These are phyloP conservation scores for Pissodes strobi DNA, from an alignment of 1,140 invertebrate species.

Conservation along the genomic window DNA sequence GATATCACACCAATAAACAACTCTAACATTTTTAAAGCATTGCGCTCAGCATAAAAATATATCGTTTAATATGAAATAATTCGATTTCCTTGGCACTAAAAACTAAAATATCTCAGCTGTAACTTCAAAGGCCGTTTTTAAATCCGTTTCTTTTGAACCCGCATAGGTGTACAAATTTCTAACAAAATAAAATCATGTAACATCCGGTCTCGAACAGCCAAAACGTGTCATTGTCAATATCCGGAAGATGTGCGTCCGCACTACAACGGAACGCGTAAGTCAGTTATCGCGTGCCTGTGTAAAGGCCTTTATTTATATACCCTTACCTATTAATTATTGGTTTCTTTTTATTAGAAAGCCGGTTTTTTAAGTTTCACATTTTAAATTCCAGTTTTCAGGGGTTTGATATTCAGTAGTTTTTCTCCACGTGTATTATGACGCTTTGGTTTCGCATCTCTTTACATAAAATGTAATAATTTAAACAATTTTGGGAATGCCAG, in stretches of 20 bases:
- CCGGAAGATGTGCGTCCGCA: slow-evolving; percentile 7
- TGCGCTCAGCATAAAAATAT: too few species aligned
- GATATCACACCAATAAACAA: not conserved
- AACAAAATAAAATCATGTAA: slow-evolving; percentile 14
- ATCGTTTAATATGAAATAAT: too few species aligned
- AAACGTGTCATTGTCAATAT: slow-evolving; percentile 18
- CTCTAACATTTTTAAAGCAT: not conserved
- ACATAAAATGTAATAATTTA: too few species aligned
- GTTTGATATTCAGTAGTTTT: too few species aligned
- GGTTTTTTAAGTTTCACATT: too few species aligned
- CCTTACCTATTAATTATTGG: too few species aligned
- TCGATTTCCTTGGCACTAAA: slow-evolving; percentile 11
- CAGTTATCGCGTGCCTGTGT: not conserved
- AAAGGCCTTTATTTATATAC: slow-evolving; percentile 4
- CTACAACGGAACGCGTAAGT: not conserved
- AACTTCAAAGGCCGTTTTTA: slow-evolving; percentile 3
- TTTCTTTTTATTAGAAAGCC: too few species aligned
- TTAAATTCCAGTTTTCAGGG: too few species aligned
- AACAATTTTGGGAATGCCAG: too few species aligned
- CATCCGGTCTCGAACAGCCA: slow-evolving; percentile 6
- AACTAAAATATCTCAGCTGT: too few species aligned
- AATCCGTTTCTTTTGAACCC: slow-evolving; percentile 5
- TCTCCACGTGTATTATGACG: too few species aligned
- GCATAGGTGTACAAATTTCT: slow-evolving; percentile 9
- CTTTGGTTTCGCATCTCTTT: too few species aligned